Base-by-base conservation (phyloP, 2,113 vertebrate species). In the Crotalus horridus region DNA sequence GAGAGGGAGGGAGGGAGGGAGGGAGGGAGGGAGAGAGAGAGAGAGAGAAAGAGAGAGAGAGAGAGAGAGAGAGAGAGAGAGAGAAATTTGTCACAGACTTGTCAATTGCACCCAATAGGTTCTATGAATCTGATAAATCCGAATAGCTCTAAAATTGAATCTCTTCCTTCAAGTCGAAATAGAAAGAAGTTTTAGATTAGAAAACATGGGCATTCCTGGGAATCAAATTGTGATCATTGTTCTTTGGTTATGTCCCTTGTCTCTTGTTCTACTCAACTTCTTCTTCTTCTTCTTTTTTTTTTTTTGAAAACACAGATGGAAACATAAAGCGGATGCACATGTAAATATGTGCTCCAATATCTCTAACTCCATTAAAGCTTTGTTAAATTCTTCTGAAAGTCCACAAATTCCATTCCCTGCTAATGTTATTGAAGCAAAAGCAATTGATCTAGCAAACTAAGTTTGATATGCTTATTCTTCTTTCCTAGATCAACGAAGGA, bases 391-490 rank as follows among this genome's bases (percentile, higher is more conserved):
- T 58, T 85, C 15, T 89, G 51, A 53, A 53, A 58, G 23, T 9
- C 5, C 1, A 33, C 64, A 15, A 15, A 96, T 94, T 94, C 95
- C 96, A 95, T 95, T 96, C 94, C 94, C 95, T 96, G 96, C 93
- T 95, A 95, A 97, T 93, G 96, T 96, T 94, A 93, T 92, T 94
- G 95, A 95, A 96, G 96, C 95, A 97, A 96, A 92, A 96, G 90
- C 94, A 95, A 94, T 94, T 96, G 93, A 91, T 94, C 93, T 91
- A 94, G 0, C 91, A 92, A 94, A 93, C 87, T 95, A 95, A 93
- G 96, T 94, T 93, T 94, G 96, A 95, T 91, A 95, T 94, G 94
- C 94, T 96, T 3, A 94, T 94, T 95, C 94, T 95, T 95, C 90
- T 95, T 96, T 94, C 89, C 5, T 92, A 94, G 88, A 89, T 24